These are phyloP conservation scores for Lasioglossum villosulum DNA, from an alignment of 2,888 invertebrate genomes.

Conservation along the genomic window DNA sequence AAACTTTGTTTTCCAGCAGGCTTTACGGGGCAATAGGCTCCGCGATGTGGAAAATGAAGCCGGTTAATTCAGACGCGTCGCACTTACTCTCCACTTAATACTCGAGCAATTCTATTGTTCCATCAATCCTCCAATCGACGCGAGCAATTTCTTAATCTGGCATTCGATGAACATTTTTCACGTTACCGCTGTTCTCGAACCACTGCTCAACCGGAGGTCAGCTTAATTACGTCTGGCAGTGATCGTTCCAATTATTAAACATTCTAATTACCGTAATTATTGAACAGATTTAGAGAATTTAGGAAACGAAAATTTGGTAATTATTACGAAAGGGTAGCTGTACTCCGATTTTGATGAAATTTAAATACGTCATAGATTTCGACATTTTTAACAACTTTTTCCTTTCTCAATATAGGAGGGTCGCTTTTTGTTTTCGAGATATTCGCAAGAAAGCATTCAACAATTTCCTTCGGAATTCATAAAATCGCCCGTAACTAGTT, in stretches of 20 bases:
- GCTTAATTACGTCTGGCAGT: neutral
- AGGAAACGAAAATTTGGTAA: too few species aligned
- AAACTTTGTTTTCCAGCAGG: conserved; percentile 1
- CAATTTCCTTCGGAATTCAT: neutral
- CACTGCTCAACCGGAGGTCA: accelerated
- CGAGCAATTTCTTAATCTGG: neutral
- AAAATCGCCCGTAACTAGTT: neutral
- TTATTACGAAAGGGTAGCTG: too few species aligned
- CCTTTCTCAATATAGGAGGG: too few species aligned
- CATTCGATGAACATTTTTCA: neutral
- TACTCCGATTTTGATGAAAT: too few species aligned
- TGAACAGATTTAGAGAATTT: too few species aligned
- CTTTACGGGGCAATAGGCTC: conserved; percentile 11
- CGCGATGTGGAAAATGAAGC: neutral
- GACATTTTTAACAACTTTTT: too few species aligned
- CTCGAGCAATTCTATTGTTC: conserved; percentile 3
- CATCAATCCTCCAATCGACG: neutral
- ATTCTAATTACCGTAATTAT: too few species aligned
- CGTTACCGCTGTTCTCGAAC: neutral
- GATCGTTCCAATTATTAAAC: neutral
- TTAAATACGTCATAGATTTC: too few species aligned
- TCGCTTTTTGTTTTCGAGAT: too few species aligned
- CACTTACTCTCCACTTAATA: neutral
- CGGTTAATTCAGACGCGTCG: neutral
- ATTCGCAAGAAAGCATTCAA: too few species aligned